Percentiles rank a stretch among this genome's conserved stretches.
Evolutionary conservation across 2,888 invertebrate species (phyloP).

Genomic region (Mechanitis messenoides): DNA sequence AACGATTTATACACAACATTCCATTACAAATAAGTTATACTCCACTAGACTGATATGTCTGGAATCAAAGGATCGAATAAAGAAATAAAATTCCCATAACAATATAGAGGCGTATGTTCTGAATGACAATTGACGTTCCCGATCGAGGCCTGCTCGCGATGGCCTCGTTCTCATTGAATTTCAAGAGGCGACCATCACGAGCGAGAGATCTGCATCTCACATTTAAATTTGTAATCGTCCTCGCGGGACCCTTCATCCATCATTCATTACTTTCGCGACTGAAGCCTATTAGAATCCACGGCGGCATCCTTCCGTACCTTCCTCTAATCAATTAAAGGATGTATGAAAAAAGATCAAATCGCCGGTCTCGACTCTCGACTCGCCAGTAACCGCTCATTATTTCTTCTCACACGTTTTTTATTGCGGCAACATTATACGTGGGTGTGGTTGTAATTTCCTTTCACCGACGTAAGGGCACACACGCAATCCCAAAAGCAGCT

Average conservation of each 20-base stretch:
- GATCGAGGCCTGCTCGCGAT: constrained; percentile 45
- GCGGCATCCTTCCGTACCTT: constrained; percentile 37
- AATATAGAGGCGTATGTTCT: constrained; percentile 18
- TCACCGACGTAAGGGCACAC: constrained; percentile 77
- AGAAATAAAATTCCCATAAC: constrained; percentile 5
- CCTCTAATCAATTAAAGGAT: constrained; percentile 69
- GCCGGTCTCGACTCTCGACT: constrained; percentile 53
- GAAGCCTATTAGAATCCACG: constrained; percentile 35
- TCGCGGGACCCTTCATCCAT: constrained; percentile 62
- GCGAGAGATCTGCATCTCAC: constrained; percentile 57
- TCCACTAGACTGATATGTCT: no score
- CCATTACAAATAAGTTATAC: no score
- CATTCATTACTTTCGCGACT: constrained; percentile 52
- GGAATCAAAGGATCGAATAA: background rate
- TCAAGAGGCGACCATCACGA: constrained; percentile 43
- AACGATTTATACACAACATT: no score
- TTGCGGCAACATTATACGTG: constrained; percentile 76
- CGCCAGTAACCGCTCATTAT: constrained; percentile 77
- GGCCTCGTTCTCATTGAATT: constrained; percentile 56
- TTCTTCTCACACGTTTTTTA: constrained; percentile 76
- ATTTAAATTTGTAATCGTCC: constrained; percentile 70
- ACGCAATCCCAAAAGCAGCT: constrained; percentile 54
- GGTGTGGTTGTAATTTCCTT: constrained; percentile 78
- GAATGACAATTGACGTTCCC: constrained; percentile 26
- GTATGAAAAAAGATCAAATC: constrained; percentile 60